These are phyloP conservation scores for Acanthurus leucopareius DNA, from an alignment of 2,797 vertebrate species.

Conservation along the genomic window DNA sequence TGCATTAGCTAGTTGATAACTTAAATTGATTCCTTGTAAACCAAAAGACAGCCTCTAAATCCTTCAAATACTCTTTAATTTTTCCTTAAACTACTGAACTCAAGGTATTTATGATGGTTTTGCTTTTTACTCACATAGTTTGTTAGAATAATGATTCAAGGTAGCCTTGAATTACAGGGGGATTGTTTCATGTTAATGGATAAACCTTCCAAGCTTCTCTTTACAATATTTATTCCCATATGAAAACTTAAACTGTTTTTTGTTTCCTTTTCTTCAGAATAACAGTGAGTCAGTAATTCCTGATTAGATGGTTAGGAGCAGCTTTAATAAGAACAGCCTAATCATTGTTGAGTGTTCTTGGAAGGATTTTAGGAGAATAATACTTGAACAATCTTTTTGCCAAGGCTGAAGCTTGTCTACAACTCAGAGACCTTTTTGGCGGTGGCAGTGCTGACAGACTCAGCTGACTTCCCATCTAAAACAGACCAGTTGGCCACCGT, in stretches of 20 bases:
- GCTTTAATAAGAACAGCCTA: slow-evolving; percentile 48
- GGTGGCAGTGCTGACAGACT: background rate
- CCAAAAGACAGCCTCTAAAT: background rate
- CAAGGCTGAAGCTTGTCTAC: slow-evolving; percentile 21
- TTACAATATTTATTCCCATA: background rate
- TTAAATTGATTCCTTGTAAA: background rate
- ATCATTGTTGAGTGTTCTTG: slow-evolving; percentile 47
- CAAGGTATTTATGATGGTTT: background rate
- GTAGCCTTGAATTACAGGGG: background rate
- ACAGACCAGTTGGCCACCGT: background rate
- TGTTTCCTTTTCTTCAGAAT: background rate
- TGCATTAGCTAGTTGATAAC: background rate
- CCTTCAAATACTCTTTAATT: background rate
- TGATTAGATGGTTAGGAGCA: slow-evolving; percentile 25
- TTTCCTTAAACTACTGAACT: background rate
- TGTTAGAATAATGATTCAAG: background rate
- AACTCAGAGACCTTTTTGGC: slow-evolving; percentile 3
- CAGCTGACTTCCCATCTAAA: background rate
- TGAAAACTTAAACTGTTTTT: background rate
- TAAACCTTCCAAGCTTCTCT: background rate
- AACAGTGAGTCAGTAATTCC: slow-evolving; percentile 22
- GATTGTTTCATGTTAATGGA: background rate
- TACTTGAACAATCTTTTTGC: slow-evolving; percentile 32
- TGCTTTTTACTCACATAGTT: too few species aligned
- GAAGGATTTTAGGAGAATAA: slow-evolving; percentile 40